These are phyloP conservation scores for Malurus cyaneus DNA, from an alignment of 2,113 vertebrate genomes.

Conservation along the genomic window DNA sequence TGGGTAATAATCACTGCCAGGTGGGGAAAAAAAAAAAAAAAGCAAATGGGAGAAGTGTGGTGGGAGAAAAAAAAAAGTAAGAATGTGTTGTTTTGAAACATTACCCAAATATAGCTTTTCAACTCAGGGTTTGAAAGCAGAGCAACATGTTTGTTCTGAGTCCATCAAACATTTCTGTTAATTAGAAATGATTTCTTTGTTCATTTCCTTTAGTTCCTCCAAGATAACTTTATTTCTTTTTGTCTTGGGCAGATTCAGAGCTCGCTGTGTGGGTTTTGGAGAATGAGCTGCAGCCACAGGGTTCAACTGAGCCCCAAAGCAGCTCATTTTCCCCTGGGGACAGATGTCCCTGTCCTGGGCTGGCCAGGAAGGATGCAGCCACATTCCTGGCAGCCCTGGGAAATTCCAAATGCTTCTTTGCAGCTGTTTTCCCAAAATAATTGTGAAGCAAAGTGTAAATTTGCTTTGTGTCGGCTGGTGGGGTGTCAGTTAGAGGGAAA, in stretches of 20 bases:
- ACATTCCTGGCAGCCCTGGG: background rate
- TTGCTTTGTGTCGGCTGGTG: background rate
- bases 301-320: background rate
- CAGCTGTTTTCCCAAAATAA: background rate
- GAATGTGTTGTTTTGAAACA: conserved; percentile 32
- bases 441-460: background rate
- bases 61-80: background rate
- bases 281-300: background rate
- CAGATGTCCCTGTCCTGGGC: background rate
- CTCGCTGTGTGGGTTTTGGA: background rate
- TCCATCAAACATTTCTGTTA: conserved; percentile 41
- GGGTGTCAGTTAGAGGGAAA: background rate
- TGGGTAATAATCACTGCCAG: background rate
- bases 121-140: background rate
- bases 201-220: background rate
- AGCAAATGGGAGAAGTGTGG: background rate
- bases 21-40: background rate
- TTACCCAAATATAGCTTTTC: conserved; percentile 47
- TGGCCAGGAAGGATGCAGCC: background rate
- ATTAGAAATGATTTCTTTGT: conserved; percentile 52
- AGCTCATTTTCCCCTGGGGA: background rate
- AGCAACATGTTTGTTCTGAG: conserved; percentile 44
- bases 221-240: background rate
- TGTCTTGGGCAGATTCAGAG: background rate
- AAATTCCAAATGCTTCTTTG: background rate